A percentile compares a stretch with the other conserved stretches of the same genome.
These are phyloP conservation scores for Adrianichthys oophorus DNA, from an alignment of 2,797 vertebrate genomes.

Conservation along the genomic window DNA sequence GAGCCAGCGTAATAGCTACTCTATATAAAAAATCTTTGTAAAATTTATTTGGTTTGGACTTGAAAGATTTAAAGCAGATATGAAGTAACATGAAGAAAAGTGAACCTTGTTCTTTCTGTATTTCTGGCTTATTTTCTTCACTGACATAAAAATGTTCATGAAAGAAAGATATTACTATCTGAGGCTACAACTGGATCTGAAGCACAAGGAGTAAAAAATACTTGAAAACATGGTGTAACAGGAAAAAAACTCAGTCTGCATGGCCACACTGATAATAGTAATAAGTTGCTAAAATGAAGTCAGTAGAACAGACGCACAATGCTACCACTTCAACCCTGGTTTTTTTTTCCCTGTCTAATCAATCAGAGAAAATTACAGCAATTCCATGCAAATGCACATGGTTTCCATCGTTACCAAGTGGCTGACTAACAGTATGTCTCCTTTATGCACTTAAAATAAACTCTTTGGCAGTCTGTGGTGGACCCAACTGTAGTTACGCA, in stretches of 20 bases:
- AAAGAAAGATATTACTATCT: background rate
- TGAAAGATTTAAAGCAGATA: background rate
- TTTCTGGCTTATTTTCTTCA: background rate
- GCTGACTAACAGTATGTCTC: slow-evolving; percentile 3
- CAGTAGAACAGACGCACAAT: background rate
- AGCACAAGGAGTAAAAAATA: background rate
- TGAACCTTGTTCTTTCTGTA: background rate
- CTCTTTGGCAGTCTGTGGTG: background rate
- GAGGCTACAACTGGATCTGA: background rate
- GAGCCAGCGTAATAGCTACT: too few relatives aligned
- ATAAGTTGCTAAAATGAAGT: background rate
- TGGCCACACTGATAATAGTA: background rate
- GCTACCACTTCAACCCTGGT: background rate
- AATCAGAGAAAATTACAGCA: slow-evolving; percentile 8
- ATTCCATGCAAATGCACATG: slow-evolving; percentile 1
- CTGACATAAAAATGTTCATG: background rate
- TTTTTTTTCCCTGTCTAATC: background rate
- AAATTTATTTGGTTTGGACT: too few relatives aligned
- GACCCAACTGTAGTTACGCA: background rate
- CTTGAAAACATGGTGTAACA: background rate
- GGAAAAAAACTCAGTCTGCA: background rate
- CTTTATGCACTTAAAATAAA: background rate
- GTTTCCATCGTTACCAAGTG: slow-evolving; percentile 15
- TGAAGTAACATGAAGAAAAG: background rate
- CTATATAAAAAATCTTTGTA: too few relatives aligned